phyloP scores from a whole-genome alignment of 2,113 vertebrate genomes.

The Progne subis region DNA sequence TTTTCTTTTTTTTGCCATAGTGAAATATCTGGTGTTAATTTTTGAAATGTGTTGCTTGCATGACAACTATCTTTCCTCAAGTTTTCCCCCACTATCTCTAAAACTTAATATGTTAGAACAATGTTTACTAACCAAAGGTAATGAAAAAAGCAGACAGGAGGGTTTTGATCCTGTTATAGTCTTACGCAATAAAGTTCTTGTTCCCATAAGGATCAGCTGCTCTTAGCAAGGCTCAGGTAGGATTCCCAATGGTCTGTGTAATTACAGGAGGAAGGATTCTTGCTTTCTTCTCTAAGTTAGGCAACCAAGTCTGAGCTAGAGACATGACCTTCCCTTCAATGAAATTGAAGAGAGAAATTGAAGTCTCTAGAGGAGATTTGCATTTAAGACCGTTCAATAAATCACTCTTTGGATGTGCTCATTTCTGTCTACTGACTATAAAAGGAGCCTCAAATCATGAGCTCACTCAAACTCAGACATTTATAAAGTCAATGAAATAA shows the following conservation, averaged over 20 bases:
- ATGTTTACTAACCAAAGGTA: background rate
- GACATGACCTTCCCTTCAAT: background rate
- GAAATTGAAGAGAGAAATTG: background rate
- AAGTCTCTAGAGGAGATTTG: slow-evolving; percentile 13
- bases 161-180: background rate
- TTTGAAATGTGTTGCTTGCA: background rate
- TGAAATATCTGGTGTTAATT: background rate
- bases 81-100: background rate
- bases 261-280: background rate
- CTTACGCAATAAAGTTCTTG: background rate
- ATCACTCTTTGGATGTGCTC: background rate
- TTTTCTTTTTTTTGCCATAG: background rate
- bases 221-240: background rate
- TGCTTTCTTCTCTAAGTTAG: background rate
- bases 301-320: background rate
- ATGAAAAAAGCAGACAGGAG: background rate
- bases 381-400: slow-evolving; percentile 30
- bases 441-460: slow-evolving; percentile 30
- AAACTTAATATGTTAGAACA: background rate
- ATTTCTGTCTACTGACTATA: background rate
- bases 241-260: background rate
- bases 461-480: background rate
- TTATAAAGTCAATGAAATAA: slow-evolving; percentile 19
- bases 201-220: background rate
- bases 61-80: background rate